These are phyloP conservation scores for Melanostoma mellinum DNA, from an alignment of 2,888 invertebrate genomes.

Conservation along the genomic window DNA sequence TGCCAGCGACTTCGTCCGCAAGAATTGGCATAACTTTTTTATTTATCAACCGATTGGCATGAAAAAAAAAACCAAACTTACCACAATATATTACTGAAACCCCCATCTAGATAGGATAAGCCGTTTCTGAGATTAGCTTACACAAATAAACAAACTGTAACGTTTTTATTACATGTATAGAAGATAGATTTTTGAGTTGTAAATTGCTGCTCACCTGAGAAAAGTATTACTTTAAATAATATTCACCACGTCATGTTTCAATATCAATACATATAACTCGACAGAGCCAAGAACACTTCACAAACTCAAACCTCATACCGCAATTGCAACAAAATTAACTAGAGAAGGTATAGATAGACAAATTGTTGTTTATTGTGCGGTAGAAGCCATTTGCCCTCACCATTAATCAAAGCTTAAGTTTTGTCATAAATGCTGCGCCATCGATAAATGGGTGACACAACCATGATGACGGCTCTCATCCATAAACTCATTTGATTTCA, in stretches of 20 bases:
- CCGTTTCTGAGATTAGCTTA: too few relatives aligned
- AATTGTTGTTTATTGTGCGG: conserved; percentile 3
- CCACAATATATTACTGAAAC: too few relatives aligned
- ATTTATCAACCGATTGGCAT: too few relatives aligned
- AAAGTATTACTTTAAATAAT: conserved; percentile 48
- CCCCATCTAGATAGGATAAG: too few relatives aligned
- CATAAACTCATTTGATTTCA: conserved; percentile 33
- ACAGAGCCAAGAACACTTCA: conserved; percentile 18
- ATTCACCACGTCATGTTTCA: conserved; percentile 33
- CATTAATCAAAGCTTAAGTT: neutral
- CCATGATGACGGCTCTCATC: conserved; percentile 20
- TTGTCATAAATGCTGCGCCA: neutral
- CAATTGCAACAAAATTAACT: neutral
- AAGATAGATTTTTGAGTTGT: too few relatives aligned
- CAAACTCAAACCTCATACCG: neutral
- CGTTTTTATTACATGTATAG: too few relatives aligned
- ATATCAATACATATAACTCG: conserved; percentile 33
- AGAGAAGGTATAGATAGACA: neutral
- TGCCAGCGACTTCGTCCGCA: too few relatives aligned
- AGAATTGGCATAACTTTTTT: too few relatives aligned
- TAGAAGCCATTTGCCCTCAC: neutral
- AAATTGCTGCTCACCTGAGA: conserved; percentile 11
- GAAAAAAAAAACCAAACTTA: too few relatives aligned
- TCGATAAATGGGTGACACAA: conserved; percentile 32
- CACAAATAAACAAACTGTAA: too few relatives aligned